Evolutionary conservation across 2,797 vertebrate species (phyloP).

Genomic region (Triplophysa yarkandensis): DNA sequence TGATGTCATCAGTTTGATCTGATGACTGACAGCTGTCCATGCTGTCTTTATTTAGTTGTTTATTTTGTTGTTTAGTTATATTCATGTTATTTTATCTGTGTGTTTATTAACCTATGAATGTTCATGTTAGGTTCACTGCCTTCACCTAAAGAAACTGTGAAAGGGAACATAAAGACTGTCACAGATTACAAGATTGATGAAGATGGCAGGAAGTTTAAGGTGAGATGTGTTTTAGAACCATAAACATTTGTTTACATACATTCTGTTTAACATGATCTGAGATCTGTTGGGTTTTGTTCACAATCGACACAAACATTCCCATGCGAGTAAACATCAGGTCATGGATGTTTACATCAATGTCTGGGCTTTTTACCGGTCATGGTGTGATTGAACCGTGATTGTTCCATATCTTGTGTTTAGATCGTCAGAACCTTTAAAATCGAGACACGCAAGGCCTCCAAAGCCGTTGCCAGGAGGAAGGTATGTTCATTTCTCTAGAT

Average conservation of each 20-base stretch:
- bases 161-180: constrained; percentile 92
- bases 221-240: constrained; percentile 62
- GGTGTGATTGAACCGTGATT: no score
- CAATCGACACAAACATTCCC: no score
- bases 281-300: no score
- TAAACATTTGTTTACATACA: no score
- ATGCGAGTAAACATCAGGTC: no score
- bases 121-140: constrained; percentile 79
- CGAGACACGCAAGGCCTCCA: constrained; percentile 93
- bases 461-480: constrained; percentile 93
- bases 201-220: constrained; percentile 91
- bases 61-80: no score
- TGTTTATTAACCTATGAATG: neutral
- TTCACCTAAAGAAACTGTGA: constrained; percentile 87
- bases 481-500: constrained; percentile 68
- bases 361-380: no score
- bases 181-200: constrained; percentile 94
- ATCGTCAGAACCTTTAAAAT: constrained; percentile 95
- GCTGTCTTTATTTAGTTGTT: no score
- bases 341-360: no score
- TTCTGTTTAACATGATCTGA: no score
- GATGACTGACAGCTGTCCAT: neutral
- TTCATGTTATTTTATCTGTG: neutral
- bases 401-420: constrained; percentile 60
- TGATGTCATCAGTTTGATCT: neutral